Base-by-base conservation (phyloP, 2,797 vertebrate genomes). In the Adelosebastes latens region DNA sequence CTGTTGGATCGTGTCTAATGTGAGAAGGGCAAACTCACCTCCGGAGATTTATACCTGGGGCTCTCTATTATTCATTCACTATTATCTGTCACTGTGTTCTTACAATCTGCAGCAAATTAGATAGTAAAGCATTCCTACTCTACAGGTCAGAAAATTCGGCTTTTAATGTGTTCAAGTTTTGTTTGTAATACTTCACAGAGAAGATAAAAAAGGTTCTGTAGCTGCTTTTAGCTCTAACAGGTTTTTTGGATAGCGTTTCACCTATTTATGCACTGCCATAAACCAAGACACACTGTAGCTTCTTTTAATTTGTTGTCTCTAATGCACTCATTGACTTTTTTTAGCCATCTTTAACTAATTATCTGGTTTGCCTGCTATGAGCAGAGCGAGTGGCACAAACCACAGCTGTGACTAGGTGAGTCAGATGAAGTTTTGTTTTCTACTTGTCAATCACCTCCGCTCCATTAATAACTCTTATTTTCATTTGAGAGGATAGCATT, bases 1-100 rank as follows among this genome's bases (percentile, higher is more conserved):
- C 84, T 85, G 75, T 68, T 85, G 73, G 58, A 76, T 88, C 22
- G 24, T 76, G 83, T 84, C 74, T 83, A 75, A 87, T 76, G 68
- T 69, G 72, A 86, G 86, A 87, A 80, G 85, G 81, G 72, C 78
- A 82, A 39, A 77, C 65, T 79, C 65, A 39, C 64, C 63, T 62
- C 32, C 42, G 81, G 71, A 84, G 66, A 79, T 65, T 59, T 77
- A 67, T 49, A 86, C 75, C 66, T 59, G 20, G 16, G 63, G 56
- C 60, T 66, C 61, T 79, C 16, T 64, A 46, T 72, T 84, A 73
- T 83, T 80, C 52, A 78, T 67, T 78, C 32, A 71, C 49, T 32
- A n/a, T 77, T 84, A 86, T 74, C 72, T 60, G 24, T 52, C 36
- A 24, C 46, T 22, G 22, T 52, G 55, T 80, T 72, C 64, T 55